phyloP scores from a whole-genome alignment of 2,113 vertebrate species.

The Apistogramma diplotaenia region DNA sequence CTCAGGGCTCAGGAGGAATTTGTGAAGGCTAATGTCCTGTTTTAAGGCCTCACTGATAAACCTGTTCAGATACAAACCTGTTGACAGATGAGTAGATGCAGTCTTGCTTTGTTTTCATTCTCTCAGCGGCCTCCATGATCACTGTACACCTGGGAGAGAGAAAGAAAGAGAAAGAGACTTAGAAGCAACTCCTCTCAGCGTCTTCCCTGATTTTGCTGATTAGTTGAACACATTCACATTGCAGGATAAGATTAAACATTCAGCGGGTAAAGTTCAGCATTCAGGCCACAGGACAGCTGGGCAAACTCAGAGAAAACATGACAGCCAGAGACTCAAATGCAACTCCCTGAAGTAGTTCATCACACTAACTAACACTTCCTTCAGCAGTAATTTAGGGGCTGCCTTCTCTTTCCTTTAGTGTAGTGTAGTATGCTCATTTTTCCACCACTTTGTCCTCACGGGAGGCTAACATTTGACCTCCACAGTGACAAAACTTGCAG shows the following conservation, averaged over 20 bases:
- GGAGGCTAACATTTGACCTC: conserved; percentile 71
- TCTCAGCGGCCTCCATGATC: conserved; percentile 74
- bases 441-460: conserved; percentile 44
- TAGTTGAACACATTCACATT: neutral
- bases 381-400: conserved; percentile 2
- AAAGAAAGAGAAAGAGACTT: neutral
- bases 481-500: conserved; percentile 57
- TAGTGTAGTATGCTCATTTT: neutral
- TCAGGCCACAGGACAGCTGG: conserved; percentile 13
- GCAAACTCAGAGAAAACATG: conserved; percentile 14
- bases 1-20: conserved; percentile 3
- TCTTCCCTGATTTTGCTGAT: neutral
- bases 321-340: neutral
- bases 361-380: conserved; percentile 40
- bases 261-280: neutral
- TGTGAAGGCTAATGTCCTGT: neutral
- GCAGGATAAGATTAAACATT: neutral
- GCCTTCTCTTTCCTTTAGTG: neutral
- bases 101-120: conserved; percentile 76
- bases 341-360: conserved; percentile 21
- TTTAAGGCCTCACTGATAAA: neutral
- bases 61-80: conserved; percentile 70
- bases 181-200: neutral
- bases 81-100: conserved; percentile 64
- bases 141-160: conserved; percentile 66